Percentiles rank a stretch among this genome's conserved stretches.
Evolutionary conservation across 2,888 invertebrate genomes (phyloP).

Genomic region (Neoascia interrupta): DNA sequence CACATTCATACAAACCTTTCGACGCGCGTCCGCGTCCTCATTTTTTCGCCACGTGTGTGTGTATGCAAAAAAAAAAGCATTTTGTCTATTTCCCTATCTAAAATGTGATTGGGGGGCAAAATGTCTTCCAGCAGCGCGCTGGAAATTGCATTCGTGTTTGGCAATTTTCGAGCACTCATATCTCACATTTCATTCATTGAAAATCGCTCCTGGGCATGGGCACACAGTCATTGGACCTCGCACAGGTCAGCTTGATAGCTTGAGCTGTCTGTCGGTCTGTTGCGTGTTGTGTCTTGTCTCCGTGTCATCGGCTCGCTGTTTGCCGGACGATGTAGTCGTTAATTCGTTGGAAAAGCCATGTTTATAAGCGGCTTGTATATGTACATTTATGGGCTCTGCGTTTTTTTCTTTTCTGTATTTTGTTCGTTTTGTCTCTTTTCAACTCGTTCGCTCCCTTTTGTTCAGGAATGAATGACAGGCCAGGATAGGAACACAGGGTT

Average conservation of each 20-base stretch:
- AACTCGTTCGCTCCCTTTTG: constrained; percentile 60
- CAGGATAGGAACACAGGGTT: constrained; percentile 44
- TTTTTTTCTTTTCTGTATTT: constrained; percentile 22
- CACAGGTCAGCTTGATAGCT: constrained; percentile 51
- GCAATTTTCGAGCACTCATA: constrained; percentile 48
- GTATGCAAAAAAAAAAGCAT: constrained; percentile 11
- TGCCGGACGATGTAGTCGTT: constrained; percentile 50
- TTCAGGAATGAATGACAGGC: constrained; percentile 41
- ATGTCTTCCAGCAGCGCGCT: constrained; percentile 7
- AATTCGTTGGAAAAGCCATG: constrained; percentile 56
- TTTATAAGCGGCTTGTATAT: constrained; percentile 20
- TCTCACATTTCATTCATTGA: constrained; percentile 67
- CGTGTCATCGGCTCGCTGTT: constrained; percentile 46
- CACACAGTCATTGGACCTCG: constrained; percentile 48
- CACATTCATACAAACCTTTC: constrained; percentile 21
- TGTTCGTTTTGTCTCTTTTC: constrained; percentile 48
- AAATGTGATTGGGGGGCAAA: constrained; percentile 55
- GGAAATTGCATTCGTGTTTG: constrained; percentile 51
- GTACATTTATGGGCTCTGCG: constrained; percentile 36
- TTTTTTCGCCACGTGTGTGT: not conserved
- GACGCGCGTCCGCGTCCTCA: not conserved
- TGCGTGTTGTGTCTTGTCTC: constrained; percentile 22
- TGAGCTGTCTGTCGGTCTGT: constrained; percentile 35
- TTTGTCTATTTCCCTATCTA: constrained; percentile 31
- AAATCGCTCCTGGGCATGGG: constrained; percentile 58